Evolutionary conservation across 2,113 vertebrate species (phyloP).

Genomic region (Rhabdornis inornatus): DNA sequence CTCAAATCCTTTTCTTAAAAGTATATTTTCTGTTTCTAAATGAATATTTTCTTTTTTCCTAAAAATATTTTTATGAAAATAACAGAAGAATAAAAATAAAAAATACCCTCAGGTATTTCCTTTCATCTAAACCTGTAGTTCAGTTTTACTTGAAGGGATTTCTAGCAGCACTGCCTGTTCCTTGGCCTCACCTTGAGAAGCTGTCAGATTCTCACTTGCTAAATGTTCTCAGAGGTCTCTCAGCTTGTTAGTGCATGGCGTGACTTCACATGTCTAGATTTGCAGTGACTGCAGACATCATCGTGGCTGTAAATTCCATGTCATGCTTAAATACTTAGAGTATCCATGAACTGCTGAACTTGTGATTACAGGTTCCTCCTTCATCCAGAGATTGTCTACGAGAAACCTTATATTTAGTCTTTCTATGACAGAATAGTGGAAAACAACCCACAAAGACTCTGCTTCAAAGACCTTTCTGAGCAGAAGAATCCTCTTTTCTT

Average conservation of each 20-base stretch:
- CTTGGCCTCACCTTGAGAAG: conserved; percentile 2
- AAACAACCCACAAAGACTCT: background rate
- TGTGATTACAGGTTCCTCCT: background rate
- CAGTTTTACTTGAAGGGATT: background rate
- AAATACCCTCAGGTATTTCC: background rate
- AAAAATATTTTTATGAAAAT: background rate
- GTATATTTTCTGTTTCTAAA: background rate
- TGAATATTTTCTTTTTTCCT: background rate
- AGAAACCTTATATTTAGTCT: background rate
- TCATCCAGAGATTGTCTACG: background rate
- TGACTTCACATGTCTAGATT: background rate
- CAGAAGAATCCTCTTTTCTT: background rate
- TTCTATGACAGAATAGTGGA: background rate
- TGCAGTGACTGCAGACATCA: background rate
- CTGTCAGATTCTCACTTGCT: background rate
- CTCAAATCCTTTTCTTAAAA: background rate
- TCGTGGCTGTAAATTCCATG: background rate
- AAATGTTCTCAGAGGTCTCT: background rate
- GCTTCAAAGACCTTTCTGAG: background rate
- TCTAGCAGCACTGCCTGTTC: background rate
- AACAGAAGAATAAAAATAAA: background rate
- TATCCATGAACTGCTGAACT: background rate
- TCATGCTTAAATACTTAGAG: background rate
- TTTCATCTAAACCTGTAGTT: background rate
- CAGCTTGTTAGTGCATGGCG: background rate